Conservation (phyloP, 2,888 invertebrate species). For the Muscina levida region DNA sequence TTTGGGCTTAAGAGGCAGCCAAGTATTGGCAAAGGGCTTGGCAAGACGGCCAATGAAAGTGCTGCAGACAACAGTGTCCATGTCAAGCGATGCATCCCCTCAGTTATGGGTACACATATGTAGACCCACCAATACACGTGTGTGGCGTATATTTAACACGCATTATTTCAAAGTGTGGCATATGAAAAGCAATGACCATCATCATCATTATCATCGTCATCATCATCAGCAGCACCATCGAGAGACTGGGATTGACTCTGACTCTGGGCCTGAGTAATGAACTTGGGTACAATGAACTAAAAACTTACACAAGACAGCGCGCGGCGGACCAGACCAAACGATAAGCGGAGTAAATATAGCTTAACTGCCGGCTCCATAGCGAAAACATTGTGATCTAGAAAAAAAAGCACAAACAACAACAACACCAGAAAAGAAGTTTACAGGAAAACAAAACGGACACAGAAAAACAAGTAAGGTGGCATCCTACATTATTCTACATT, state of each 20-base stretch:
- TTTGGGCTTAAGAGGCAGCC: no score
- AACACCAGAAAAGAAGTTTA: no score
- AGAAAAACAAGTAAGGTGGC: no score
- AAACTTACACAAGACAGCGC: constrained; percentile 36
- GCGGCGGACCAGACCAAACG: constrained; percentile 41
- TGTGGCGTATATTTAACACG: not conserved
- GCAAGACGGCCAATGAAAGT: no score
- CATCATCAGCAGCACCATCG: constrained; percentile 8
- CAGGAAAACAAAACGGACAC: no score
- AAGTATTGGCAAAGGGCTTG: no score
- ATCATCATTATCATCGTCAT: not conserved
- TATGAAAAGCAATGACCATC: not conserved
- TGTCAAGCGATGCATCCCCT: no score
- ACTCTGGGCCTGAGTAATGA: constrained; percentile 64
- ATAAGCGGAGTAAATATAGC: constrained; percentile 54
- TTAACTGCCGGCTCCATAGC: constrained; percentile 26
- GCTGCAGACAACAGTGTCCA: no score
- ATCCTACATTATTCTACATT: no score
- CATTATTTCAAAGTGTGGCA: constrained; percentile 21
- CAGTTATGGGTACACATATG: constrained; percentile 6
- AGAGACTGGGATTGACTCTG: not conserved
- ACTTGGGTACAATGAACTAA: constrained; percentile 69
- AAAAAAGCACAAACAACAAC: no score
- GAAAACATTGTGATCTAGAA: constrained; percentile 7
- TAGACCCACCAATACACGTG: constrained; percentile 2